These are phyloP conservation scores for Lucifuga dentata DNA, from an alignment of 2,113 vertebrate genomes.

Conservation along the genomic window DNA sequence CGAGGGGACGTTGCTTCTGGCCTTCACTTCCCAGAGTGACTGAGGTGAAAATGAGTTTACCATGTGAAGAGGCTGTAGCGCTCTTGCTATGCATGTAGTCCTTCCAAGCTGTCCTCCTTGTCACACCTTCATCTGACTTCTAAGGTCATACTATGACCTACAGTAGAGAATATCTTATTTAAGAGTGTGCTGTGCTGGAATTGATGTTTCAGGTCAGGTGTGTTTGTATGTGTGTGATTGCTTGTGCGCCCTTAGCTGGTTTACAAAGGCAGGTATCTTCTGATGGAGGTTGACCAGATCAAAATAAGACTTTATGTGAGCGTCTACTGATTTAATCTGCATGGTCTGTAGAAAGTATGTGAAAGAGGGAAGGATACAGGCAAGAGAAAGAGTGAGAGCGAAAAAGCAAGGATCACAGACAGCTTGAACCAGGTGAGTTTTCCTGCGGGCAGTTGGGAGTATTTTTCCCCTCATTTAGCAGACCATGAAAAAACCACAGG, in stretches of 20 bases:
- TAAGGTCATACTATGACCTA: constrained; percentile 39
- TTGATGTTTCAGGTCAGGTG: constrained; percentile 18
- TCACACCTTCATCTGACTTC: constrained; percentile 59
- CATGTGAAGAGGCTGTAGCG: constrained; percentile 63
- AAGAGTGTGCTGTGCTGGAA: not conserved
- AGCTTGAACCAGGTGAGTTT: constrained; percentile 68
- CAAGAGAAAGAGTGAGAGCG: not conserved
- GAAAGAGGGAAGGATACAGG: not conserved
- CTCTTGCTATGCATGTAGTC: constrained; percentile 26
- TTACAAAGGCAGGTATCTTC: constrained; percentile 3
- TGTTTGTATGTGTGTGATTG: constrained; percentile 14
- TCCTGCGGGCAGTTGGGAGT: constrained; percentile 71
- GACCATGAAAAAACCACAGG: constrained; percentile 71
- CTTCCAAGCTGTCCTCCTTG: constrained; percentile 49
- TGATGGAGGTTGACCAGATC: not conserved
- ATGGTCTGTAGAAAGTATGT: constrained; percentile 19
- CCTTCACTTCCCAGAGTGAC: constrained; percentile 57
- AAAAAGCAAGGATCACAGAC: constrained; percentile 28
- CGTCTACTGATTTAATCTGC: not conserved
- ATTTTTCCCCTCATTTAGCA: constrained; percentile 78
- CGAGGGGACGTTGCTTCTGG: constrained; percentile 64
- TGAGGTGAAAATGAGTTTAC: constrained; percentile 80
- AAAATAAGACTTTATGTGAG: not conserved
- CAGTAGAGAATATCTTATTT: constrained; percentile 22
- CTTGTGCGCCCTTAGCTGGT: not conserved